These are phyloP conservation scores for Lacerta viridis DNA, from an alignment of 2,797 vertebrate species.

Conservation along the genomic window DNA sequence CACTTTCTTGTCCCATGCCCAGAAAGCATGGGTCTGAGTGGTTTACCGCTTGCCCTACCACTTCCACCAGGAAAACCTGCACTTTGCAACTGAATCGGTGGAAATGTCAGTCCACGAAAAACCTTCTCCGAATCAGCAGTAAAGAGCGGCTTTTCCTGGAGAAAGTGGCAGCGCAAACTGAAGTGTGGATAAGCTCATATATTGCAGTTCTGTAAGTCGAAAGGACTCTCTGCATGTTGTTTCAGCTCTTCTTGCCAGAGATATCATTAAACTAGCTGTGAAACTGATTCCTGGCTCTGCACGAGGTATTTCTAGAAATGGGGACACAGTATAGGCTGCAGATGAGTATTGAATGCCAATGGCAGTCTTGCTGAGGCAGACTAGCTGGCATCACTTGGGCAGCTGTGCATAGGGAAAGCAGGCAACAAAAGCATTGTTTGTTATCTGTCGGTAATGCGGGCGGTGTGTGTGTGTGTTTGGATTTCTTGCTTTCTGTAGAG, in stretches of 20 bases:
- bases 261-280: too few species aligned
- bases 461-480: background rate
- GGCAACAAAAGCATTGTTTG: background rate
- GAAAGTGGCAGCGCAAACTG: background rate
- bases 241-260: background rate
- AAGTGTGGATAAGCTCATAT: background rate
- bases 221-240: background rate
- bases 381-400: background rate
- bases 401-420: background rate
- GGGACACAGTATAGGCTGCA: background rate
- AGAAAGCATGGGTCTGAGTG: too few species aligned
- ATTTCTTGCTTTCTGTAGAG: background rate
- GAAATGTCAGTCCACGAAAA: too few species aligned
- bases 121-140: too few species aligned
- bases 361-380: background rate
- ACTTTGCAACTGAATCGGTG: too few species aligned
- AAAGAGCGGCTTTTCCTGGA: too few species aligned
- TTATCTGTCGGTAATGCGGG: background rate
- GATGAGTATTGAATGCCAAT: background rate
- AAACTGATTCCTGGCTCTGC: background rate
- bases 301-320: background rate
- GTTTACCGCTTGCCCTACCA: too few species aligned
- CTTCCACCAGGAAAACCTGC: too few species aligned
- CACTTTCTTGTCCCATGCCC: too few species aligned
- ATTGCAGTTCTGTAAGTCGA: background rate